Evolutionary conservation across 2,113 vertebrate genomes (phyloP).

Genomic region (Origma solitaria): DNA sequence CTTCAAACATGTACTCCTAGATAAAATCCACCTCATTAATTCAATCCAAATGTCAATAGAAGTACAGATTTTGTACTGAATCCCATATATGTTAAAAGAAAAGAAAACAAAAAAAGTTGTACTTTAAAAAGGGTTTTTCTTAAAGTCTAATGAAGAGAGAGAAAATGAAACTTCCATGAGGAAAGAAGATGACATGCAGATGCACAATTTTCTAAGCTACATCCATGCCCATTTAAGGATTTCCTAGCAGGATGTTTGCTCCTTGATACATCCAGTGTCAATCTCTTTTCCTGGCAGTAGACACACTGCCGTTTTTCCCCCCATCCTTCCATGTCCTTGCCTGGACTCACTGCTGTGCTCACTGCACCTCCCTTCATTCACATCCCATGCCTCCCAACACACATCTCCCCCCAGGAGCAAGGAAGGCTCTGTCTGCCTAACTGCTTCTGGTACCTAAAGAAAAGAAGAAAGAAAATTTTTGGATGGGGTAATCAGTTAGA

Average conservation of each 20-base stretch:
- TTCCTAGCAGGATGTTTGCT: background rate
- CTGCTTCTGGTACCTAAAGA: background rate
- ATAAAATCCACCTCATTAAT: background rate
- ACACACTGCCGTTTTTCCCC: background rate
- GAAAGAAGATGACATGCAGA: background rate
- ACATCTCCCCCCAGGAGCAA: background rate
- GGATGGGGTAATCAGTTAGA: background rate
- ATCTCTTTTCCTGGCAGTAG: background rate
- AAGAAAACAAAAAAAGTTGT: background rate
- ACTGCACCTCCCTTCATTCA: background rate
- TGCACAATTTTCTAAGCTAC: background rate
- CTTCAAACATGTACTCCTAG: background rate
- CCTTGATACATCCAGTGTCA: fast-evolving
- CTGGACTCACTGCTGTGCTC: background rate
- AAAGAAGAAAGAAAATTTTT: background rate
- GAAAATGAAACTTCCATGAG: background rate
- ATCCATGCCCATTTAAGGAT: background rate
- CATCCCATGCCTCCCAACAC: background rate
- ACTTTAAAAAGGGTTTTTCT: background rate
- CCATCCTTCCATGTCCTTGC: background rate
- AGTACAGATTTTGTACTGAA: background rate
- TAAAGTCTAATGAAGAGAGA: background rate
- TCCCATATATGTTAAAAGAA: background rate
- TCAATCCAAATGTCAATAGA: background rate
- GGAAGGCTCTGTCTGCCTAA: background rate